phyloP scores from a whole-genome alignment of 2,888 invertebrate species.

The Cheilosia soror region DNA sequence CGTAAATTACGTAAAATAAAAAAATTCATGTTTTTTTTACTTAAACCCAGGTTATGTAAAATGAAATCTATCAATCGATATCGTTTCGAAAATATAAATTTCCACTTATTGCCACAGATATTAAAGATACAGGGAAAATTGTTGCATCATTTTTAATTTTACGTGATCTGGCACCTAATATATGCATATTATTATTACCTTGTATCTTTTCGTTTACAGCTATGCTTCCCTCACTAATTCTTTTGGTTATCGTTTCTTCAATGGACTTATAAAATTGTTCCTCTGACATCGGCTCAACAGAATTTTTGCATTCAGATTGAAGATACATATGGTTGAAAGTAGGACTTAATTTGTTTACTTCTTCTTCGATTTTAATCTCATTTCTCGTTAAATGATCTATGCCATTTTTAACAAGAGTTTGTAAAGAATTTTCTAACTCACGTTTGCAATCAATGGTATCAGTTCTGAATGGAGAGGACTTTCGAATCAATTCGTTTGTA shows the following conservation, averaged over 20 bases:
- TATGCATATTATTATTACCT: slow-evolving; percentile 76
- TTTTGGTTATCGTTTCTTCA: slow-evolving; percentile 82
- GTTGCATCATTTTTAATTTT: too few species aligned
- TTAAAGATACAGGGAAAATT: too few species aligned
- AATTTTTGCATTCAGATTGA: slow-evolving; percentile 53
- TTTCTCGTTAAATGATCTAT: background rate
- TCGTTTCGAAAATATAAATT: too few species aligned
- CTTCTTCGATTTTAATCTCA: slow-evolving; percentile 13
- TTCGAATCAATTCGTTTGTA: slow-evolving; percentile 69
- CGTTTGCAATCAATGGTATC: slow-evolving; percentile 62
- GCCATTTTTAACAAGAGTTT: background rate
- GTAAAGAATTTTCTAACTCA: background rate
- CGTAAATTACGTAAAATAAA: too few species aligned
- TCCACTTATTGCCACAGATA: too few species aligned
- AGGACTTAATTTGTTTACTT: background rate
- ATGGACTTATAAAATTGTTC: slow-evolving; percentile 83
- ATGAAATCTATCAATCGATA: too few species aligned
- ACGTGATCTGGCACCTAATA: too few species aligned
- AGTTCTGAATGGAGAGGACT: slow-evolving; percentile 45
- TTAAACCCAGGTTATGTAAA: too few species aligned
- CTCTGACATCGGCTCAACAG: slow-evolving; percentile 82
- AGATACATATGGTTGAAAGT: background rate
- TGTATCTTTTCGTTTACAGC: slow-evolving; percentile 80
- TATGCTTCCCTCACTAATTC: slow-evolving; percentile 82
- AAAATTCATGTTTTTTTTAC: too few species aligned